These are phyloP conservation scores for Sminthurides bifidus DNA, from an alignment of 1,140 invertebrate species.

Conservation along the genomic window DNA sequence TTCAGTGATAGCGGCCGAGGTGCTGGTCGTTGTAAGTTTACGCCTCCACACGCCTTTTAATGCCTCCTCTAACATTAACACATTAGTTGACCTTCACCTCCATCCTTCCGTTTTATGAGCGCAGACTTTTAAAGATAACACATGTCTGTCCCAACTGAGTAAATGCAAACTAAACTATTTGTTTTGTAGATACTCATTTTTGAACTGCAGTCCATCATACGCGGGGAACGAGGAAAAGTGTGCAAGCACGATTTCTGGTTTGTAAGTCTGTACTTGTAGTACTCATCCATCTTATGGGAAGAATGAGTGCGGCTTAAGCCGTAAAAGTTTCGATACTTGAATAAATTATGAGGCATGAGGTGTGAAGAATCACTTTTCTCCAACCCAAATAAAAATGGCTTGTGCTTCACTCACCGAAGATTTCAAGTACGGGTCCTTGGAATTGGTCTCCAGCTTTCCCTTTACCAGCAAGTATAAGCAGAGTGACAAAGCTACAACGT, in stretches of 20 bases:
- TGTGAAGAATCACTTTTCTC: not conserved
- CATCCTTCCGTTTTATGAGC: too few relatives aligned
- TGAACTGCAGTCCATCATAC: not conserved
- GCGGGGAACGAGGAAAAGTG: not conserved
- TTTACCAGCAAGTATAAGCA: slow-evolving; percentile 41
- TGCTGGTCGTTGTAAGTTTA: not conserved
- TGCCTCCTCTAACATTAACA: too few relatives aligned
- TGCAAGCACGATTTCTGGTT: not conserved
- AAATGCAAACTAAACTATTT: not conserved
- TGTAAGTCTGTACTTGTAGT: not conserved
- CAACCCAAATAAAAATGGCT: not conserved
- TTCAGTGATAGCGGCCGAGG: not conserved
- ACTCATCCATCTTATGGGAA: too few relatives aligned
- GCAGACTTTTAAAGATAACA: not conserved
- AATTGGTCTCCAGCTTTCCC: slow-evolving; percentile 36
- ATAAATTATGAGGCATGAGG: too few relatives aligned
- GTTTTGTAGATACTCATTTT: slow-evolving; percentile 5
- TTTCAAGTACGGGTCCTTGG: slow-evolving; percentile 22
- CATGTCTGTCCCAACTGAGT: not conserved
- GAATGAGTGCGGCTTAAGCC: too few relatives aligned
- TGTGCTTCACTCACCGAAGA: slow-evolving; percentile 12
- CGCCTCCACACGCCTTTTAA: too few relatives aligned
- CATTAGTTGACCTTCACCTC: too few relatives aligned
- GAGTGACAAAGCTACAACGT: slow-evolving; percentile 41
- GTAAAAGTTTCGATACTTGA: too few relatives aligned